A percentile compares a stretch with the other conserved stretches of the same genome.
Conservation (phyloP, 2,888 invertebrate species). For the Anoncus sp. region DNA sequence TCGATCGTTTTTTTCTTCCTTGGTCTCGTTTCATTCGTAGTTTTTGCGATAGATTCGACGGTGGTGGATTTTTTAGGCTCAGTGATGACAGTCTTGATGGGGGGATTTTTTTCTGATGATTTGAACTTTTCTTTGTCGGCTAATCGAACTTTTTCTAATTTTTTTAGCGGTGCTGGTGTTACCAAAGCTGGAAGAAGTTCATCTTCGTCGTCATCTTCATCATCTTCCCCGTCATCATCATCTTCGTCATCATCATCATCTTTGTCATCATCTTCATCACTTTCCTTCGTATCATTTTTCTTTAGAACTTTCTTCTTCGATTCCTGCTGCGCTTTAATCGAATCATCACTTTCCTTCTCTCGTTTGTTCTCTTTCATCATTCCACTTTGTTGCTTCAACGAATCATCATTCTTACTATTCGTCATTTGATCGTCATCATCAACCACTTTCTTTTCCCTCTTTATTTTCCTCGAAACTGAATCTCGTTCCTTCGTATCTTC, state of each 20-base stretch:
- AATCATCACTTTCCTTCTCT: slow-evolving; percentile 7
- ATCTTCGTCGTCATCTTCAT: slow-evolving; percentile 61
- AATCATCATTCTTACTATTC: slow-evolving; percentile 10
- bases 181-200: slow-evolving; percentile 55
- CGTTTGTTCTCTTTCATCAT: slow-evolving; percentile 27
- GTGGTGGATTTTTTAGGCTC: slow-evolving; percentile 18
- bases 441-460: slow-evolving; percentile 9
- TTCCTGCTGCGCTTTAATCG: not conserved
- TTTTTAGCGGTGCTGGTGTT: slow-evolving; percentile 60
- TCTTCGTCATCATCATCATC: slow-evolving; percentile 33
- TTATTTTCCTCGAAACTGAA: slow-evolving; percentile 6
- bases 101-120: slow-evolving; percentile 52
- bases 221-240: slow-evolving; percentile 57
- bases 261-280: slow-evolving; percentile 36
- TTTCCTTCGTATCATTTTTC: slow-evolving; percentile 27
- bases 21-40: slow-evolving; percentile 55
- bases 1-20: slow-evolving; percentile 22
- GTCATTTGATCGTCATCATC: slow-evolving; percentile 25
- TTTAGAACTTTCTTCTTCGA: slow-evolving; percentile 35
- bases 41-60: slow-evolving; percentile 51
- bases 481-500: slow-evolving; percentile 23
- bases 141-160: slow-evolving; percentile 76
- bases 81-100: slow-evolving; percentile 19
- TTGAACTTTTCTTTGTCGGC: slow-evolving; percentile 75
- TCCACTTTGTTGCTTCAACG: slow-evolving; percentile 1